Base-by-base conservation (phyloP, 1,140 invertebrate genomes). In the Danaus melanippus region DNA sequence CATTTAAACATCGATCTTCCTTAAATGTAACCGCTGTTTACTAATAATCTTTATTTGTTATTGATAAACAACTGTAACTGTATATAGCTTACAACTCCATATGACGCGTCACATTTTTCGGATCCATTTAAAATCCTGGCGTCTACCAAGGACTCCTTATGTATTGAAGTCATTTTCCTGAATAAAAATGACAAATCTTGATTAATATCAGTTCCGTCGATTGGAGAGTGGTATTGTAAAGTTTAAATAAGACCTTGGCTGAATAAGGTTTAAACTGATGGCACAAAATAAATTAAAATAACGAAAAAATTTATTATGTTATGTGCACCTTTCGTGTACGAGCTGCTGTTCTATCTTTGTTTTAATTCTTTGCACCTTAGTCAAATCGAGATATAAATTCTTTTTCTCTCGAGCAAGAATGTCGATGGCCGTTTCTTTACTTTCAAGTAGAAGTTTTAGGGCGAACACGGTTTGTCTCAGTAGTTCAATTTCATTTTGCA, bases 361-460 rank as follows among this genome's bases (percentile, higher is more conserved):
- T 17, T 61, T 64, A 10, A 56, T 63, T 50, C 62, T 55, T 51
- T 69, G 66, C 8, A 49, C 47, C 41, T 45, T 59, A 58, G 68
- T 71, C 10, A 68, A 47, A 58, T 69, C 66, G 21, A 64, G 48
- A 21, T 63, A 63, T 41, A 71, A 48, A 60, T 71, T 71, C 55
- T 71, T 64, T 56, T 71, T 71, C 58, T 69, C 69, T 41, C 64
- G 56, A 9, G 69, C 64, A 21, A 71, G 43, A 9, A 55, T 66
- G 7, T 53, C 64, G 52, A 71, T 66, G 10, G 66, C 64, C 15
- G 50, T 58, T 12, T 71, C 69, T 50, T 59, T 58, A 57, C 53
- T 66, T 60, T 69, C 67, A 50, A 71, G 43, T 11, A 62, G 60
- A 15, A 53, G 46, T 60, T 69, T 66, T 32, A 71, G 56, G 11